Base-by-base conservation (phyloP, 2,113 vertebrate species). In the Hassar affinis region DNA sequence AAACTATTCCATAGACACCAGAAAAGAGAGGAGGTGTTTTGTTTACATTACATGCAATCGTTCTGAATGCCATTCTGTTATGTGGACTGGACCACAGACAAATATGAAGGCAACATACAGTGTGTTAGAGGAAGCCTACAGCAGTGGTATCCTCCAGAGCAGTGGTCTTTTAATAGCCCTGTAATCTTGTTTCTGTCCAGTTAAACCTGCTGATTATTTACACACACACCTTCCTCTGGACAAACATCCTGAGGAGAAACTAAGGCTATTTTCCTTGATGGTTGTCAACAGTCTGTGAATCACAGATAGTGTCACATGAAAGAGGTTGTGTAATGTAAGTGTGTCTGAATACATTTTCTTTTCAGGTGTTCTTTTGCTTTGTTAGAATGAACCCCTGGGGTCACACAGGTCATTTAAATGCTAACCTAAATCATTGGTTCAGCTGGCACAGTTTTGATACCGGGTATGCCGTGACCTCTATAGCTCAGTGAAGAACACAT, bases 101-200 rank as follows among this genome's bases (percentile, higher is more conserved):
- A 38, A 27, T 8, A 54, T 45, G 8, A 35, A 27, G 2, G 17
- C 17, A 49, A 12, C 12, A 52, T n/a, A 82, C 18, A 75, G 27
- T 27, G 25, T 10, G 15, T n/a, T n/a, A 20, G 12, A 75, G 38
- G 33, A 47, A 27, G 17, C 15, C 74, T 68, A 68, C 7, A 30
- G 11, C 56, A 79, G 54, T 74, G 33, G 33, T 47, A 59, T 80
- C 66, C 33, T 66, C 42, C 75, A 78, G 8, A 35, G 64, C 45
- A 35, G 59, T 17, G 22, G 59, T 56, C 82, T 85, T 84, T 64
- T 82, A 84, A 85, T 84, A 76, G 74, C 54, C 17, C 83, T 79
- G 80, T 86, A 85, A 84, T 79, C 80, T 75, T 42, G 25, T 74
- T 62, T 78, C 66, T 79, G 33, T 68, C 30, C 17, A 75, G 15